A percentile compares a stretch with the other conserved stretches of the same genome.
Conservation (phyloP, 2,797 vertebrate genomes). For the Rhinogobio ventralis region DNA sequence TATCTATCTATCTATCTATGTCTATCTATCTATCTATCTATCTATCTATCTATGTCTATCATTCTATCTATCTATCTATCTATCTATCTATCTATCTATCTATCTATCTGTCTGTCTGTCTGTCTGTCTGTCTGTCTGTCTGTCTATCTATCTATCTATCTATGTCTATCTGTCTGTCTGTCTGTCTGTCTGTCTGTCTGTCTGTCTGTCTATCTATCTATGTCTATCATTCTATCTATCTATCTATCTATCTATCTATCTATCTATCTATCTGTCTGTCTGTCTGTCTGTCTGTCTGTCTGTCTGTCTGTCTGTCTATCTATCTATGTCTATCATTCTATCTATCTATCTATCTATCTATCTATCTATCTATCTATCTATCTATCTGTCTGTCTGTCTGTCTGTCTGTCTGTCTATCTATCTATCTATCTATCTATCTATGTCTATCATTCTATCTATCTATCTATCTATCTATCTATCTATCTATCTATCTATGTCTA, state of each 20-base stretch:
- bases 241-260: background rate
- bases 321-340: background rate
- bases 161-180: background rate
- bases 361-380: background rate
- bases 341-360: background rate
- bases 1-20: background rate
- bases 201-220: background rate
- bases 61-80: no score
- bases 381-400: background rate
- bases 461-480: background rate
- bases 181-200: background rate
- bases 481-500: background rate
- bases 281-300: background rate
- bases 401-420: background rate
- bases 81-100: background rate
- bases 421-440: no score
- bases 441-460: background rate
- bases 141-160: conserved; percentile 1
- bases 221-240: background rate
- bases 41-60: background rate
- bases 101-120: background rate
- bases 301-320: background rate
- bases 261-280: background rate
- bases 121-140: background rate
- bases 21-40: background rate